phyloP scores from a whole-genome alignment of 2,113 vertebrate species.

The Nerophis ophidion region DNA sequence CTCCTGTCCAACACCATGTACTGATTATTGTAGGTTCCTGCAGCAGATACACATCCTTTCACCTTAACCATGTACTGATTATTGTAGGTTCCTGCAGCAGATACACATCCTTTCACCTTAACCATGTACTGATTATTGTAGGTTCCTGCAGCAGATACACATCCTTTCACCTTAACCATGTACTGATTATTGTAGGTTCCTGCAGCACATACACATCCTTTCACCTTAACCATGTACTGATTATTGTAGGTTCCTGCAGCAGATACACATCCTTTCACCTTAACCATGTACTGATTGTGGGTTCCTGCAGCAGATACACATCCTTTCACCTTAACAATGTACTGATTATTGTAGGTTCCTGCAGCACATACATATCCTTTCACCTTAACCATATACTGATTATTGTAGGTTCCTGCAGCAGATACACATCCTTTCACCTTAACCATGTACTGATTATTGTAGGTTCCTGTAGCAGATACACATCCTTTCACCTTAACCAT shows the following conservation, averaged over 20 bases:
- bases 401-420: slow-evolving; percentile 85
- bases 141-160: slow-evolving; percentile 68
- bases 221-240: slow-evolving; percentile 82
- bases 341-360: slow-evolving; percentile 94
- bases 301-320: slow-evolving; percentile 68
- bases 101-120: no score
- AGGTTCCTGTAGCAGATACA: slow-evolving; percentile 73
- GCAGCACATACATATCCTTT: background rate
- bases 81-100: slow-evolving; percentile 82
- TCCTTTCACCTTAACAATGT: slow-evolving; percentile 66
- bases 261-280: no score
- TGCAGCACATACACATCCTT: slow-evolving; percentile 30
- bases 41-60: background rate
- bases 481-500: slow-evolving; percentile 68
- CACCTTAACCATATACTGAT: slow-evolving; percentile 85
- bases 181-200: slow-evolving; percentile 94
- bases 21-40: slow-evolving; percentile 92
- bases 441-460: slow-evolving; percentile 95
- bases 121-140: slow-evolving; percentile 96
- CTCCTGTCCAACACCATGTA: slow-evolving; percentile 89
- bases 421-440: no score
- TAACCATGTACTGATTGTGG: slow-evolving; percentile 93
- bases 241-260: slow-evolving; percentile 87
- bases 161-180: slow-evolving; percentile 69
- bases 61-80: slow-evolving; percentile 77